These are phyloP conservation scores for Drosophila kanapiae DNA, from an alignment of 1,140 invertebrate genomes.

Conservation along the genomic window DNA sequence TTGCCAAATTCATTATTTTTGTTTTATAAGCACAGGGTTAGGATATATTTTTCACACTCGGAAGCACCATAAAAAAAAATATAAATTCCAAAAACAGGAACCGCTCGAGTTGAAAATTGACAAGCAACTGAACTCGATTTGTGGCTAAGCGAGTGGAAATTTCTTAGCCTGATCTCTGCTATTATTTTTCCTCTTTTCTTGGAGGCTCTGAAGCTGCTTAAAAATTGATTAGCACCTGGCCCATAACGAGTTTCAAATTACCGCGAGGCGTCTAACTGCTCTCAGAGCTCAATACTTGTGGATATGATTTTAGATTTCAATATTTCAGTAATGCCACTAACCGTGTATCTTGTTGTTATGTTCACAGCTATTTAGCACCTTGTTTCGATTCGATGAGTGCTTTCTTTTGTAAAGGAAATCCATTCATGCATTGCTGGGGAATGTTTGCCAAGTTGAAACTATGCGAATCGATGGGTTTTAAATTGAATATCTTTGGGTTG, in stretches of 20 bases:
- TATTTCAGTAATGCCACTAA: too few species aligned
- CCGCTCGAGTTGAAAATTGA: conserved; percentile 76
- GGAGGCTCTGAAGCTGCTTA: conserved; percentile 51
- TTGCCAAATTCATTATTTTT: conserved; percentile 84
- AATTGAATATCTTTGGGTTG: neutral
- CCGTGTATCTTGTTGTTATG: conserved; percentile 52
- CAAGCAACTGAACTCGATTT: conserved; percentile 66
- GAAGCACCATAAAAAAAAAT: conserved; percentile 17
- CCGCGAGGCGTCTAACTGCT: conserved; percentile 69
- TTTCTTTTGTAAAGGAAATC: conserved; percentile 37
- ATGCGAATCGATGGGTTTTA: neutral
- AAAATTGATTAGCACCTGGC: conserved; percentile 79
- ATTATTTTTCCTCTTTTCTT: neutral
- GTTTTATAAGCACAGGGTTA: neutral
- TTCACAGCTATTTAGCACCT: conserved; percentile 59
- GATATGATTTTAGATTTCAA: conserved; percentile 10
- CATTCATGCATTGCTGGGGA: conserved; percentile 43
- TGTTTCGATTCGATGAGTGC: neutral
- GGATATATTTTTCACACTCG: neutral
- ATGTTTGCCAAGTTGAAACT: neutral
- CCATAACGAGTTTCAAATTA: conserved; percentile 80
- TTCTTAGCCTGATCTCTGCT: conserved; percentile 20
- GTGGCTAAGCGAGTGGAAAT: conserved; percentile 52
- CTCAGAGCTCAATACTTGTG: conserved; percentile 4
- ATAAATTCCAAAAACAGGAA: conserved; percentile 19